A percentile compares a stretch with the other conserved stretches of the same genome.
These are phyloP conservation scores for Dryomyza anilis DNA, from an alignment of 2,888 invertebrate species.

Conservation along the genomic window DNA sequence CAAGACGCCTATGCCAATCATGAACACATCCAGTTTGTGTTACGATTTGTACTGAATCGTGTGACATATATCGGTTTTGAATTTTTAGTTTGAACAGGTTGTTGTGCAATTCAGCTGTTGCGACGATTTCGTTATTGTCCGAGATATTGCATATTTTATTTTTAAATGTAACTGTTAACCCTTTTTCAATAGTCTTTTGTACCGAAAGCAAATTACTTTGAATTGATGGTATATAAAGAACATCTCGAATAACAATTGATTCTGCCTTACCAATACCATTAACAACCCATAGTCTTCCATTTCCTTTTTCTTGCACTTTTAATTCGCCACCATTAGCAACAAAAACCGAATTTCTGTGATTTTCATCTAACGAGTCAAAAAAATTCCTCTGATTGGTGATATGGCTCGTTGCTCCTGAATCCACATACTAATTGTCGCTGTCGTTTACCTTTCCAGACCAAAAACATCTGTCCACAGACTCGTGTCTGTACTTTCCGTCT, in stretches of 20 bases:
- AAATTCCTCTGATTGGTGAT: not conserved
- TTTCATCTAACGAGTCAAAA: not conserved
- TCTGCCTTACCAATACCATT: not conserved
- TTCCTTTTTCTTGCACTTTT: not conserved
- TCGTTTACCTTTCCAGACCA: not conserved
- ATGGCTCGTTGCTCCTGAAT: not conserved
- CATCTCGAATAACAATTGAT: not conserved
- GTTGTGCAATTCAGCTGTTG: not conserved
- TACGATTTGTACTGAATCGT: not conserved
- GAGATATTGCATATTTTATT: not conserved
- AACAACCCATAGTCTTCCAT: not conserved
- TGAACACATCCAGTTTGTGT: not conserved
- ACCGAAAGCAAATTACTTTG: not conserved
- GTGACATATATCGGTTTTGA: not conserved
- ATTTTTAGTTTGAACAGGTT: not conserved
- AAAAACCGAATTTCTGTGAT: not conserved
- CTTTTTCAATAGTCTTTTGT: not conserved
- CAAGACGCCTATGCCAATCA: not conserved
- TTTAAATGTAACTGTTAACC: not conserved
- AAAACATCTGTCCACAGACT: not conserved
- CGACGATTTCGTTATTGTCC: not conserved
- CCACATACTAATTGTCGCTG: not conserved
- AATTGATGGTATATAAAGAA: not conserved
- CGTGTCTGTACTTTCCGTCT: not conserved
- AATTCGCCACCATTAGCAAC: not conserved